phyloP scores from a whole-genome alignment of 2,888 invertebrate genomes.

The Beris morrisii region DNA sequence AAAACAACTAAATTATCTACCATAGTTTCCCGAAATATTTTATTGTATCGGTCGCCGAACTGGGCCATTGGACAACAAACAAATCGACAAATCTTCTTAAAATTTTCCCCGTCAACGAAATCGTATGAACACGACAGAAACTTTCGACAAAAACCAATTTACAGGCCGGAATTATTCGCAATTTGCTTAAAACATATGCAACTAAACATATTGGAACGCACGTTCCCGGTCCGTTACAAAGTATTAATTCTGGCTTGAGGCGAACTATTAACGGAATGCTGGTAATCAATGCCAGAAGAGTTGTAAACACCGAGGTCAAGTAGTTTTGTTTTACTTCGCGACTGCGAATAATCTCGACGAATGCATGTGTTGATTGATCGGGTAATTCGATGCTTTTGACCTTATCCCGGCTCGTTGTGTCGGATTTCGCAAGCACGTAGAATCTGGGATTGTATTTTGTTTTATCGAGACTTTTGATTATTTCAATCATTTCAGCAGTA shows the following conservation, averaged over 20 bases:
- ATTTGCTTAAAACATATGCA: conserved; percentile 71
- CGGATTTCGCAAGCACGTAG: conserved; percentile 78
- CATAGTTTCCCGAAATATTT: conserved; percentile 77
- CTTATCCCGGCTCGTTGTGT: conserved; percentile 73
- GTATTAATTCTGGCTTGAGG: conserved; percentile 75
- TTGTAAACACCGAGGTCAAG: conserved; percentile 75
- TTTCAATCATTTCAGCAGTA: conserved; percentile 88
- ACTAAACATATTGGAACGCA: conserved; percentile 88
- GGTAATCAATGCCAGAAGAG: conserved; percentile 69
- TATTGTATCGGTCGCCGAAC: conserved; percentile 67
- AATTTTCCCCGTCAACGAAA: conserved; percentile 88
- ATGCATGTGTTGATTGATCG: conserved; percentile 43
- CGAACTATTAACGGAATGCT: conserved; percentile 70
- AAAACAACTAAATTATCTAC: conserved; percentile 46
- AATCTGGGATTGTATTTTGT: conserved; percentile 70
- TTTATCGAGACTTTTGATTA: conserved; percentile 66
- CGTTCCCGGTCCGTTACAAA: conserved; percentile 96
- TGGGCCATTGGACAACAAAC: conserved; percentile 92
- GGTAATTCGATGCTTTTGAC: conserved; percentile 60
- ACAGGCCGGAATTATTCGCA: conserved; percentile 65
- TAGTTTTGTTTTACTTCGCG: conserved; percentile 87
- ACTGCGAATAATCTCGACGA: conserved; percentile 72
- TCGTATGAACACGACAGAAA: conserved; percentile 84
- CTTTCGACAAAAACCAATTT: conserved; percentile 93
- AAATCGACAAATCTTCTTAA: conserved; percentile 81